Conservation (phyloP, 2,113 vertebrate genomes). For the Poeciliopsis prolifica region DNA sequence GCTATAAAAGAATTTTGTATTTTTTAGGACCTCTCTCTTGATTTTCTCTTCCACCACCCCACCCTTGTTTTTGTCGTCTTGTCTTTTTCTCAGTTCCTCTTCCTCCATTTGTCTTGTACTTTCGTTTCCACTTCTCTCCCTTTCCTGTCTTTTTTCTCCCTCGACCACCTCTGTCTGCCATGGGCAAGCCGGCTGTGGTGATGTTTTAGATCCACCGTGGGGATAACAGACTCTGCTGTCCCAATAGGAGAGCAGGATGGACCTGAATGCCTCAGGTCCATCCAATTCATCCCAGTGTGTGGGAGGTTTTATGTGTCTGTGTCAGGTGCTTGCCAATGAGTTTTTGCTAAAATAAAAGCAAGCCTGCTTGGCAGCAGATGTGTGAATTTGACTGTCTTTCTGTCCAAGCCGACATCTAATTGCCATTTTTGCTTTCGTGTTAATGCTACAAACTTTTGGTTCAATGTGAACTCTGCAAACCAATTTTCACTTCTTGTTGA, state of each 20-base stretch:
- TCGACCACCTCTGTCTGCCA: slow-evolving; percentile 24
- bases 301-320: slow-evolving; percentile 10
- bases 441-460: neutral
- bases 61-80: slow-evolving; percentile 42
- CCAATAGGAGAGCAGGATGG: neutral
- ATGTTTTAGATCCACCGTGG: slow-evolving; percentile 38
- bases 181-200: slow-evolving; percentile 41
- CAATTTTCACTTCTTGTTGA: no score
- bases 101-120: slow-evolving; percentile 32
- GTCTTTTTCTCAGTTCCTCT: slow-evolving; percentile 36
- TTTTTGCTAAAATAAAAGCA: slow-evolving; percentile 18
- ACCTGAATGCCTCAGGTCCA: slow-evolving; percentile 45
- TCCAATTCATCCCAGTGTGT: slow-evolving; percentile 14
- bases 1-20: neutral
- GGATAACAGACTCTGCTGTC: slow-evolving; percentile 17
- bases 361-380: slow-evolving; percentile 19
- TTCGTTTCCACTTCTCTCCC: slow-evolving; percentile 34
- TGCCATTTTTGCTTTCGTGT: neutral
- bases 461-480: no score
- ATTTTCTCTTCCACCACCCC: slow-evolving; percentile 1
- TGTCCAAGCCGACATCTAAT: neutral
- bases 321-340: slow-evolving; percentile 39
- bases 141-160: slow-evolving; percentile 14
- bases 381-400: slow-evolving; percentile 9
- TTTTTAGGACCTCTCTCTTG: neutral